Evolutionary conservation across 1,140 invertebrate species (phyloP).

Genomic region (Atopsyche davidsoni): DNA sequence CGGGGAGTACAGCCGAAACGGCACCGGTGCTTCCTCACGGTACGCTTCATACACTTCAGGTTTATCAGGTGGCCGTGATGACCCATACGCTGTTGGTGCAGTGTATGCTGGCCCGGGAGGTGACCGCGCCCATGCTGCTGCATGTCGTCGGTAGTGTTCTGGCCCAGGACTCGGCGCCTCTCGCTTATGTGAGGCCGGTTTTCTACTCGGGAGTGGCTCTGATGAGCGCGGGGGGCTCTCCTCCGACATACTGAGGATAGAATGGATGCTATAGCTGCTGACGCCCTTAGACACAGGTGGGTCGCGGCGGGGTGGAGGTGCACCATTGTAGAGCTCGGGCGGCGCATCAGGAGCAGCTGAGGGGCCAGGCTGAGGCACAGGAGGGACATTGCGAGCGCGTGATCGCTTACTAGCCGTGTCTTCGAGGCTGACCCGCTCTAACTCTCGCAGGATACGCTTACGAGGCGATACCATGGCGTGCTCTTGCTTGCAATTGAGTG

Average conservation of each 20-base stretch:
- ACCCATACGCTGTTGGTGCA: too few relatives aligned
- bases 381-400: slow-evolving; percentile 36
- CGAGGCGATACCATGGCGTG: slow-evolving; percentile 59
- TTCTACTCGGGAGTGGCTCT: not conserved
- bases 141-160: not conserved
- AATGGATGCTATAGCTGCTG: slow-evolving; percentile 73
- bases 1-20: too few relatives aligned
- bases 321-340: slow-evolving; percentile 34
- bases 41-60: too few relatives aligned
- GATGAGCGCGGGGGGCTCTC: slow-evolving; percentile 29
- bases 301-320: slow-evolving; percentile 20
- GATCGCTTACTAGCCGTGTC: slow-evolving; percentile 49
- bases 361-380: slow-evolving; percentile 33
- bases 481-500: slow-evolving; percentile 43
- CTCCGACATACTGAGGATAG: slow-evolving; percentile 56
- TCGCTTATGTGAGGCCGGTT: not conserved
- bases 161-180: slow-evolving; percentile 39
- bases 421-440: slow-evolving; percentile 66
- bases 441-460: slow-evolving; percentile 65
- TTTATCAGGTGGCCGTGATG: too few relatives aligned
- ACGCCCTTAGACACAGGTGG: slow-evolving; percentile 47
- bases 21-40: too few relatives aligned
- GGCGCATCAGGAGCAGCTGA: slow-evolving; percentile 23
- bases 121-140: not conserved
- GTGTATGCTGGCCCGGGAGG: too few relatives aligned